Percentiles rank a stretch among this genome's conserved stretches.
Evolutionary conservation across 2,888 invertebrate species (phyloP).

Genomic region (Hemithea aestivaria): DNA sequence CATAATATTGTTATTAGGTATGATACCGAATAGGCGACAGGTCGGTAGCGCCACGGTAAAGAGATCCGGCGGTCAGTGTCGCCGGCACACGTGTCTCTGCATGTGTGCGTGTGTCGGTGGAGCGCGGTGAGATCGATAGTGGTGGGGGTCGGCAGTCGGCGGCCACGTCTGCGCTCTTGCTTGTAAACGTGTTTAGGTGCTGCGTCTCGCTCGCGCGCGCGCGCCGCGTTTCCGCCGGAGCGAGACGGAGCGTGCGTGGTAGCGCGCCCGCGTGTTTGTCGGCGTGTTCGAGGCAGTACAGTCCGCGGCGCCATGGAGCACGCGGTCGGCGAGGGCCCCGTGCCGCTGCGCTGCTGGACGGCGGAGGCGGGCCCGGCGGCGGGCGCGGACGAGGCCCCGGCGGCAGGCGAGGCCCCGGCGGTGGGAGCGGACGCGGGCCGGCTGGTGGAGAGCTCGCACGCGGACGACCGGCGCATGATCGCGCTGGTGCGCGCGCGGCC

Average conservation of each 20-base stretch:
- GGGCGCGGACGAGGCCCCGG: conserved; percentile 2
- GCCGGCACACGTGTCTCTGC: conserved; percentile 4
- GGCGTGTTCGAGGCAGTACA: conserved; percentile 52
- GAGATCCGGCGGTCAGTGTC: no score
- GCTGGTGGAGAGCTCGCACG: conserved; percentile 62
- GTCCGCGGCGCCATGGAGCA: no score
- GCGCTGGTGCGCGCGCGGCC: conserved; percentile 59
- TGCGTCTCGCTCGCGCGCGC: conserved; percentile 31
- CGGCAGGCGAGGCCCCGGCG: conserved; percentile 25
- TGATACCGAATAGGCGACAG: no score
- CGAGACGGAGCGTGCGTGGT: conserved; percentile 34
- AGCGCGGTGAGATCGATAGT: conserved; percentile 1
- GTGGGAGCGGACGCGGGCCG: conserved; percentile 50
- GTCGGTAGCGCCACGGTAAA: no score
- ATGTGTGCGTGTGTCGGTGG: background rate
- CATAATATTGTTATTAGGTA: no score
- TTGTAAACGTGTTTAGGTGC: conserved; percentile 51
- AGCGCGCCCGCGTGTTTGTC: conserved; percentile 54
- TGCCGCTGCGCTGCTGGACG: conserved; percentile 6
- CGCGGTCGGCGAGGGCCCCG: conserved; percentile 14
- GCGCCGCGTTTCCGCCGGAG: no score
- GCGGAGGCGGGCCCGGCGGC: conserved; percentile 7
- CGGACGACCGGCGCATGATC: conserved; percentile 67
- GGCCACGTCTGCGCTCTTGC: conserved; percentile 66
- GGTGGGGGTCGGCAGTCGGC: background rate